Base-by-base conservation (phyloP, 2,113 vertebrate species). In the Macrotus californicus region DNA sequence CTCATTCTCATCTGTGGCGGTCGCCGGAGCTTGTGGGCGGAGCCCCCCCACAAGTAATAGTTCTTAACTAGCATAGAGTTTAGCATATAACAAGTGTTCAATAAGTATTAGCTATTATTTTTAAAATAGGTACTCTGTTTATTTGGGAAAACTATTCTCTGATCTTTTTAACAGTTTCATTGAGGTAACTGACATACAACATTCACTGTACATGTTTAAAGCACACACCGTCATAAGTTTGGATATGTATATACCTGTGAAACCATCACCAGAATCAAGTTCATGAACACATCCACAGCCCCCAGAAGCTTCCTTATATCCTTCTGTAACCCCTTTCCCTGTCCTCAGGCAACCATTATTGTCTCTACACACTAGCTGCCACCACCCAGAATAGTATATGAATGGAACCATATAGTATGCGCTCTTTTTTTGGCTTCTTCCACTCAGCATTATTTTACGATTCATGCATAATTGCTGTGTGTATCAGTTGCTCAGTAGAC, bases 141-240 rank as follows among this genome's bases (percentile, higher is more conserved):
- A 66, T 88, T 89, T 94, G 54, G 52, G 29, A 64, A 64, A 64
- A 64, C 61, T 86, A 46, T 89, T 54, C 18, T 85, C 72, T 69
- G n/a, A 64, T 56, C 31, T 69, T 77, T 75, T 46, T 6, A 43
- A 36, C 24, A 70, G 50, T 19, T 84, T 88, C 88, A 54, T 52
- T 73, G n/a, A 91, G 12, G 46, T 43, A 87, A 91, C 11, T 50
- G 31, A 56, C 22, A 85, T 39, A 9, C 11, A 75, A 21, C 43
- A 89, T 80, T 79, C 56, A 96, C 34, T 73, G 6, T 67, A 52
- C 52, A 67, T 59, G 21, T 85, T 94, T 80, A 73, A 85, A 75
- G 48, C 36, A 67, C 61, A 75, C 14, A 52, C 22, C 81, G 26
- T 79, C 39, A 11, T 73, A 54, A 50, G 41, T 89, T 92, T 89